These are phyloP conservation scores for Osmerus mordax DNA, from an alignment of 2,113 vertebrate species.

Conservation along the genomic window DNA sequence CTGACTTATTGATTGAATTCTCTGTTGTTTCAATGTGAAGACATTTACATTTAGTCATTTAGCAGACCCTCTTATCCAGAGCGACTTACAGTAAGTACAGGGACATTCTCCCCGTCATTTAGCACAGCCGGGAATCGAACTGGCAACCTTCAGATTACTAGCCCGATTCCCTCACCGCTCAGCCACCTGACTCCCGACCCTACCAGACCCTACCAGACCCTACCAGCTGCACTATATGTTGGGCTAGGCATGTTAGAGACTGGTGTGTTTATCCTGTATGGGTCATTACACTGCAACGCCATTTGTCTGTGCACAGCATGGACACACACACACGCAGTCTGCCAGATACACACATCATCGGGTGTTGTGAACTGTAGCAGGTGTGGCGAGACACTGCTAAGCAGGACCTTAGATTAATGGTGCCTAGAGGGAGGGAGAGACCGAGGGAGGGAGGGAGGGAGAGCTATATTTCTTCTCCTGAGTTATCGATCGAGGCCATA, in stretches of 20 bases:
- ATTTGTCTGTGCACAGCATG: neutral
- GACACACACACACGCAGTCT: too few species aligned
- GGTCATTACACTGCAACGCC: neutral
- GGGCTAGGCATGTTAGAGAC: constrained; percentile 23
- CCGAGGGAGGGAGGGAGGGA: neutral
- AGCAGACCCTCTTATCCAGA: too few species aligned
- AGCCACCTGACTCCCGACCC: constrained; percentile 20
- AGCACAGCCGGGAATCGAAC: too few species aligned
- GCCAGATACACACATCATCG: too few species aligned
- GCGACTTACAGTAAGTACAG: too few species aligned
- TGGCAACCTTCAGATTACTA: too few species aligned
- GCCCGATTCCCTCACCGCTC: too few species aligned
- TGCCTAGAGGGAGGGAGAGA: neutral
- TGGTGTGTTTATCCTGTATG: too few species aligned
- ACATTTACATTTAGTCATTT: too few species aligned
- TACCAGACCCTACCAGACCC: constrained; percentile 26
- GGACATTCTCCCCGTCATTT: too few species aligned
- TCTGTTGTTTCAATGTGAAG: constrained; percentile 21
- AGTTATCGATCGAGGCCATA: constrained; percentile 2
- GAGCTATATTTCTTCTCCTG: constrained; percentile 3
- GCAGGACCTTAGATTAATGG: constrained; percentile 8
- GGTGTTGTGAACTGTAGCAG: neutral
- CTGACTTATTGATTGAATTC: constrained; percentile 51
- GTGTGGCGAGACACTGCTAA: neutral
- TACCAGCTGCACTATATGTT: constrained; percentile 16